These are phyloP conservation scores for Scophthalmus maximus DNA, from an alignment of 2,113 vertebrate genomes.

Conservation along the genomic window DNA sequence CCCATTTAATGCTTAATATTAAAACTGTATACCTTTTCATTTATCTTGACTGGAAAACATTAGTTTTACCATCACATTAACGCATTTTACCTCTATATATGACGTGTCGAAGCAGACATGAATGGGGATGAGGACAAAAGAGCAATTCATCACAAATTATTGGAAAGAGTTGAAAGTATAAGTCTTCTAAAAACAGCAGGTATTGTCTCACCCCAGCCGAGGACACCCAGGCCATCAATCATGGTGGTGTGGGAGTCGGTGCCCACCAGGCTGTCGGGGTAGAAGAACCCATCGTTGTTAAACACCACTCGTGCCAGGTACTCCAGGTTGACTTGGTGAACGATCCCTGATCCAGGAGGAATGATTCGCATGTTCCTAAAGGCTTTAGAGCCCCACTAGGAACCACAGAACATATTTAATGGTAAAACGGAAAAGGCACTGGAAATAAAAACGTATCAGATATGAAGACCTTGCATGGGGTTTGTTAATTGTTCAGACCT, in stretches of 20 bases:
- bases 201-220: slow-evolving; percentile 92
- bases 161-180: background rate
- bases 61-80: too few relatives aligned
- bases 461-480: rapidly evolving
- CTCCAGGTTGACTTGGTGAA: slow-evolving; percentile 98
- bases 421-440: background rate
- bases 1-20: too few relatives aligned
- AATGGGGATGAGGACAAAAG: background rate
- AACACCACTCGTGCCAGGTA: slow-evolving; percentile 96
- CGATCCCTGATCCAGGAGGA: slow-evolving; percentile 96
- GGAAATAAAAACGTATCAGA: background rate
- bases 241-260: slow-evolving; percentile 99
- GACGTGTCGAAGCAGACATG: too few relatives aligned
- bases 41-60: too few relatives aligned
- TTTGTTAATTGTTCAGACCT: slow-evolving; percentile 80
- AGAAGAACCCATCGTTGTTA: slow-evolving; percentile 88
- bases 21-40: too few relatives aligned
- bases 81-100: too few relatives aligned
- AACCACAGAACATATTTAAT: slow-evolving; percentile 15
- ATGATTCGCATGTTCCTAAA: slow-evolving; percentile 97
- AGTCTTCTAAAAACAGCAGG: too few relatives aligned
- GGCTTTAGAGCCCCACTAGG: slow-evolving; percentile 96
- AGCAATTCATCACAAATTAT: background rate
- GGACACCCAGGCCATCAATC: slow-evolving; percentile 95
- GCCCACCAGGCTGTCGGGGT: slow-evolving; percentile 97